Evolutionary conservation across 1,140 invertebrate genomes (phyloP), one percentile per base, ranked within the genome.

Genomic region (Diorhabda carinulata): DNA sequence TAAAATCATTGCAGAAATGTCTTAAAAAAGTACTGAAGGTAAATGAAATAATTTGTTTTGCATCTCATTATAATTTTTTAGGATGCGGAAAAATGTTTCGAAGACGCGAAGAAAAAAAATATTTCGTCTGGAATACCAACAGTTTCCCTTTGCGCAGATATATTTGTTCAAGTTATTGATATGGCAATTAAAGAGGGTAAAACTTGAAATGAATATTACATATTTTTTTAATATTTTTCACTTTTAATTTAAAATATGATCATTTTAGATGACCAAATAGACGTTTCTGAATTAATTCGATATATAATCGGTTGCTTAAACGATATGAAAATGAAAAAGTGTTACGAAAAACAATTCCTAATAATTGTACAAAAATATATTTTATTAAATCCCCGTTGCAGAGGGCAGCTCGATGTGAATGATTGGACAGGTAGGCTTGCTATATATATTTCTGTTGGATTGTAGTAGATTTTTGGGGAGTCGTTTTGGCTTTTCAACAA

Each of bases 221-320:
- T 65, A 43, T 5, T 1, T 43, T 66, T 25, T 52, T 47, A 41
- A 40, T 68, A 10, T 59, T 43, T 61, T 45, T 60, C 10, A 43
- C 8, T 64, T 41, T 44, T 10, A 10, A 68, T 68, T 69, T 64
- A 66, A 57, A 52, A 52, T 6, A 52, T 9, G 9, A 25, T 25
- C n/a, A 52, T 52, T 52, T 52, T 42, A 59, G 42, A 47, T 56
- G 64, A 70, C 25, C 45, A 70, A 40, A 65, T 75, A 56, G 63
- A 71, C 47, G 60, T 73, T 43, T 62, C 67, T 42, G 57, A 66
- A 58, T 58, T 78, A 44, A 59, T 75, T n/a, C 65, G 66, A 59
- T 76, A 72, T 65, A 67, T 77, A 44, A 56, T 73, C 6, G 70
- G 75, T 5, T 71, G 68, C 43, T 69, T 78, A 44, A 60, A 68